Evolutionary conservation across 2,797 vertebrate genomes (phyloP), one percentile per base, ranked within the genome.

Genomic region (Benthosema pterotum): DNA sequence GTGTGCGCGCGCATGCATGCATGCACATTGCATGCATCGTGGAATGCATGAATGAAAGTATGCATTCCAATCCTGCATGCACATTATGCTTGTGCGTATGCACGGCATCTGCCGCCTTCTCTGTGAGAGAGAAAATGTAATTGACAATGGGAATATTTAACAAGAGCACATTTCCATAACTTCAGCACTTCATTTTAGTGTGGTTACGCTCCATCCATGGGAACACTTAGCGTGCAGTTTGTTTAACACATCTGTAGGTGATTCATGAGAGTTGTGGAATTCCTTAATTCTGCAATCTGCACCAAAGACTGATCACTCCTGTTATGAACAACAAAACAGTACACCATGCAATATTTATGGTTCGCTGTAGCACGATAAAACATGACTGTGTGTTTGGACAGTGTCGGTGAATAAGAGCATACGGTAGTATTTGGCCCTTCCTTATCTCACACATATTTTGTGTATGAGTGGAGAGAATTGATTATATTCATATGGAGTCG

Each of bases 401-500:
- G 52, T 45, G 60, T 54, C 42, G 2, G 16, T n/a, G 0, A 8
- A 42, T 53, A 28, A 48, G 67, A 67, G 9, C 25, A 25, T 43
- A 25, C 58, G n/a, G n/a, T n/a, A n/a, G n/a, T 47, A 45, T 59
- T 1, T 11, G 1, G 15, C n/a, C n/a, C n/a, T n/a, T 14, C 15
- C 25, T n/a, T 81, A 72, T n/a, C n/a, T 71, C 28, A 69, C 47
- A 43, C 19, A 67, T 60, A 67, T 77, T 71, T 71, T 46, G 52
- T 46, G 51, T 3, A 60, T 64, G 54, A 46, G 69, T 42, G n/a
- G 52, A 67, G 63, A 46, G 80, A 85, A 75, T 64, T 69, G 83
- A 71, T 78, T 84, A 83, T 85, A 81, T 82, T 86, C 87, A 88
- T 78, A 86, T 63, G 72, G 79, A 72, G 51, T 73, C 78, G 90